Evolutionary conservation across 1,140 invertebrate species (phyloP), one percentile per base, ranked within the genome.

Genomic region (Ceratosolen solmsi): DNA sequence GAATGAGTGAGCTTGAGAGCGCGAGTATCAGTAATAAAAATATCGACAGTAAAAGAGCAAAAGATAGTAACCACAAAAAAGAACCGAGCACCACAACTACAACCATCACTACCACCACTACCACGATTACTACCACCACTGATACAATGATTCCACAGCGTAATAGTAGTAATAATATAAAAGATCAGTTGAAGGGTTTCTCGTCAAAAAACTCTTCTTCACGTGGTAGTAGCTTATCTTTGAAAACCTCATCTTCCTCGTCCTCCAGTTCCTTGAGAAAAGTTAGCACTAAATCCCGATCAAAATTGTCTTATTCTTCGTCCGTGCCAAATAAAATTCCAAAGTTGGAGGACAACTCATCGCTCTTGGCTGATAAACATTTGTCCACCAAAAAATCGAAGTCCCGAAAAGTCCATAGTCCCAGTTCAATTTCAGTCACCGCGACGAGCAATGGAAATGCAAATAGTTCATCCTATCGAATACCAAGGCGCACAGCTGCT

Each of bases 201-300:
- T 75, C 71, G 17, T 80, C 82, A 17, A 84, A 85, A 9, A 72
- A 84, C 51, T 87, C 87, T 75, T 89, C 86, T 25, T 86, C 86
- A 41, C 80, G 74, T 30, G 25, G 72, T 81, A 81, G 73, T 74
- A 82, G 51, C 56, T 88, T 85, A 58, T 73, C 79, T 15, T 63
- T 71, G n/a, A 86, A 89, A 3, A 90, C 87, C 75, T 87, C 88
- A 79, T 89, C 86, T 75, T 80, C 87, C 84, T 89, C 89, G 83
- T 89, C 74, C 5, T 78, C 89, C 22, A 88, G 88, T 68, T 89
- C 88, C 78, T 88, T 89, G 74, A 89, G 89, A 77, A 91, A 90
- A 86, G 1, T 87, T 84, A 88, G 88, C 65, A 88, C 86, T 76
- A 91, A 90, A 83, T 88, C 89, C 82, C 89, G 90, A 54, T 89